These are phyloP conservation scores for Gymnothorax javanicus DNA, from an alignment of 2,797 vertebrate species.

Conservation along the genomic window DNA sequence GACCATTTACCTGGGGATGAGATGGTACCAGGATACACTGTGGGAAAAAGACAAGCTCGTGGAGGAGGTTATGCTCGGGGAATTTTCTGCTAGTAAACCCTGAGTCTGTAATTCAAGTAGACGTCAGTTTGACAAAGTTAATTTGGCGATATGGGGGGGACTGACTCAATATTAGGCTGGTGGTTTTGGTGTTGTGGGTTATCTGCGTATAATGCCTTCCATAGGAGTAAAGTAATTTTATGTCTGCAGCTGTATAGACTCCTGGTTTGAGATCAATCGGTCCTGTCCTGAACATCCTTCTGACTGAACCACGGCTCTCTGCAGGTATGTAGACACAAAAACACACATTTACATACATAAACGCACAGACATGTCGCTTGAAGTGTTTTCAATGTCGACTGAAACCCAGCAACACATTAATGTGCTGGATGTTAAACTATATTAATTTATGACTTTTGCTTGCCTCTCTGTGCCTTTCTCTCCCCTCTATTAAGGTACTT, in stretches of 20 bases:
- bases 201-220: background rate
- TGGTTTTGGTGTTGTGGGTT: too few species aligned
- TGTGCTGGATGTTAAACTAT: background rate
- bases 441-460: constrained; percentile 2
- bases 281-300: constrained; percentile 98
- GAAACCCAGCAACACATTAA: background rate
- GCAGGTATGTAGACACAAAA: constrained; percentile 29
- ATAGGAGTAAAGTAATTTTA: background rate
- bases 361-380: background rate
- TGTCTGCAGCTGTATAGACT: constrained; percentile 93
- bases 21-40: too few species aligned
- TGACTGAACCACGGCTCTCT: constrained; percentile 77
- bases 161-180: too few species aligned
- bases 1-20: too few species aligned
- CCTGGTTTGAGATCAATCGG: constrained; percentile 99
- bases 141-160: too few species aligned
- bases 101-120: too few species aligned
- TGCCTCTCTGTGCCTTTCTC: background rate
- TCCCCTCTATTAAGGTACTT: constrained; percentile 38
- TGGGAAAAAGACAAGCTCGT: too few species aligned
- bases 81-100: too few species aligned
- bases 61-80: too few species aligned
- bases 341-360: background rate
- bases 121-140: too few species aligned
- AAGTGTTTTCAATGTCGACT: background rate